Percentiles rank a stretch among this genome's conserved stretches.
Conservation (phyloP, 2,113 vertebrate genomes). For the Sardina pilchardus region DNA sequence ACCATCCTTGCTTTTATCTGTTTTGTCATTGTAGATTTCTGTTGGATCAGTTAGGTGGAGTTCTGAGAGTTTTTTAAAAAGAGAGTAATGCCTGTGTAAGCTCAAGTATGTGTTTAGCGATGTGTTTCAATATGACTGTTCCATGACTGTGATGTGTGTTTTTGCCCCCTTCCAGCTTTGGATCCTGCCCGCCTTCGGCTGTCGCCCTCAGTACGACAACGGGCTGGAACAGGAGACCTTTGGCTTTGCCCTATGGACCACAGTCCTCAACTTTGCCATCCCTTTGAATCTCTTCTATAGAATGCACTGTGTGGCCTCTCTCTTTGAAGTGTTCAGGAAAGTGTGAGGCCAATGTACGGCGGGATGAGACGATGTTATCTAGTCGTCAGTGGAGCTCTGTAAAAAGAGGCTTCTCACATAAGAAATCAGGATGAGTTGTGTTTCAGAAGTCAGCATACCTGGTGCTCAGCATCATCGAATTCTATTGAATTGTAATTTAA, state of each 20-base stretch:
- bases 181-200: conserved; percentile 94
- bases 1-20: neutral
- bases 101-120: no score
- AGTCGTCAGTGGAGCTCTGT: neutral
- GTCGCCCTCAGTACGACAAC: conserved; percentile 94
- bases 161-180: conserved; percentile 77
- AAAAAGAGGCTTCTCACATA: neutral
- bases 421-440: conserved; percentile 1
- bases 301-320: conserved; percentile 93
- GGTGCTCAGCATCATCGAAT: neutral
- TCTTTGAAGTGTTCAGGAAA: conserved; percentile 91
- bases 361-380: neutral
- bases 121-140: no score
- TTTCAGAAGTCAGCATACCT: neutral
- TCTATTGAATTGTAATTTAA: neutral
- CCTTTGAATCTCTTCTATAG: conserved; percentile 96
- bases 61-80: no score
- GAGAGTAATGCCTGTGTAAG: no score
- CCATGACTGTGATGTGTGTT: neutral
- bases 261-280: conserved; percentile 93
- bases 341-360: conserved; percentile 67
- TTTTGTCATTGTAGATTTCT: no score
- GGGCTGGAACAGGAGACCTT: conserved; percentile 89
- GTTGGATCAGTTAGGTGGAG: no score
- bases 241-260: conserved; percentile 91